A percentile compares a stretch with the other conserved stretches of the same genome.
These are phyloP conservation scores for Ectemnius continuus DNA, from an alignment of 2,888 invertebrate genomes.

Conservation along the genomic window DNA sequence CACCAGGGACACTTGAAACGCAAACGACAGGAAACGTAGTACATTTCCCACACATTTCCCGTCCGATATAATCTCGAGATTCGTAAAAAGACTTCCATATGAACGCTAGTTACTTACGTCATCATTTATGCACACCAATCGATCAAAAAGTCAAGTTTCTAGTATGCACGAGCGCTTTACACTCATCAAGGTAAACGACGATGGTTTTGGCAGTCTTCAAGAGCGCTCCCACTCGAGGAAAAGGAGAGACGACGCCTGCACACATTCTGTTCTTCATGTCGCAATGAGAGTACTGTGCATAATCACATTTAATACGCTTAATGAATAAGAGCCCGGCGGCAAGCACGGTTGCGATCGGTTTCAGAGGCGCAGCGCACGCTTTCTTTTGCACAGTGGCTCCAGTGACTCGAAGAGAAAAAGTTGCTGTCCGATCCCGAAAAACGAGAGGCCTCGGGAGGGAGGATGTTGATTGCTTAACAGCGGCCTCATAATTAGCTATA, in stretches of 20 bases:
- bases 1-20: no score
- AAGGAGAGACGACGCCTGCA: not conserved
- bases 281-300: constrained; percentile 20
- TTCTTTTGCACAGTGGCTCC: not conserved
- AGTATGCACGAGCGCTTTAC: no score
- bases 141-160: no score
- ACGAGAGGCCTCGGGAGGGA: constrained; percentile 16
- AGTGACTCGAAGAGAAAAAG: constrained; percentile 22
- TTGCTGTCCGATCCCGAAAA: constrained; percentile 31
- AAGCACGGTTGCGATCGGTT: not conserved
- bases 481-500: constrained; percentile 39
- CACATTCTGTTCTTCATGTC: constrained; percentile 14
- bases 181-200: no score
- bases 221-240: no score
- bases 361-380: not conserved
- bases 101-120: no score
- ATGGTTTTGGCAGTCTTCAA: no score
- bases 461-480: constrained; percentile 43
- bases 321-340: constrained; percentile 22
- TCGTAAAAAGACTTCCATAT: no score
- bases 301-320: constrained; percentile 40
- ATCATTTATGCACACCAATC: no score
- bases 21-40: no score
- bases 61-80: no score
- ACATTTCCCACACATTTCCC: no score